These are phyloP conservation scores for Alloscopus bannaensis DNA, from an alignment of 2,888 invertebrate species.

Conservation along the genomic window DNA sequence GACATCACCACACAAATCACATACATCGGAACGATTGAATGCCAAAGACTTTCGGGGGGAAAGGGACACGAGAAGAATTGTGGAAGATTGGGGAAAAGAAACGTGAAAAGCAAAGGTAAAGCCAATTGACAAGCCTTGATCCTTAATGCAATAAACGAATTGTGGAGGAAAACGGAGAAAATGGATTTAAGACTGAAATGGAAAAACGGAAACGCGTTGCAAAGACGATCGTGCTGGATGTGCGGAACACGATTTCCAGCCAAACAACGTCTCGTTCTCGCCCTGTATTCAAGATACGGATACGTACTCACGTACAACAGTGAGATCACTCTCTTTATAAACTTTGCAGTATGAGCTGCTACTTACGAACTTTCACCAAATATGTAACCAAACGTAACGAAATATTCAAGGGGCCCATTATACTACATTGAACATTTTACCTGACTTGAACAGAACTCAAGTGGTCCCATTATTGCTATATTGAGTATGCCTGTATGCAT, in stretches of 20 bases:
- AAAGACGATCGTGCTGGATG: neutral
- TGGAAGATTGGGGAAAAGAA: constrained; percentile 45
- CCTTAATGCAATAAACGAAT: constrained; percentile 49
- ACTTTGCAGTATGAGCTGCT: constrained; percentile 38
- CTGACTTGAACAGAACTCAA: constrained; percentile 1
- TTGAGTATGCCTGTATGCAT: neutral
- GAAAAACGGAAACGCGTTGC: too few relatives aligned
- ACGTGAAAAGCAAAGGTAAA: constrained; percentile 44
- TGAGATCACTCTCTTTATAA: too few relatives aligned
- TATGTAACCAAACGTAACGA: constrained; percentile 21
- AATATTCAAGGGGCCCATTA: constrained; percentile 34
- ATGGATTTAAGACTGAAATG: neutral
- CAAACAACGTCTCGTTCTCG: too few relatives aligned
- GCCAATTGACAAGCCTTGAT: constrained; percentile 54
- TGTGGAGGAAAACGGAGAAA: constrained; percentile 1
- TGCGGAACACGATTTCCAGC: neutral
- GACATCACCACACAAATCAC: constrained; percentile 36
- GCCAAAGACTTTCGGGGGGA: constrained; percentile 12
- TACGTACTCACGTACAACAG: too few relatives aligned
- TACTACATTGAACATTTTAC: neutral
- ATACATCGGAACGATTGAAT: constrained; percentile 35
- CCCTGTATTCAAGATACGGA: too few relatives aligned
- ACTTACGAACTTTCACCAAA: constrained; percentile 29
- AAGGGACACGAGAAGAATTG: constrained; percentile 17
- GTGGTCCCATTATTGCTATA: neutral